Evolutionary conservation across 2,797 vertebrate genomes (phyloP).

Genomic region (Adrianichthys oophorus): DNA sequence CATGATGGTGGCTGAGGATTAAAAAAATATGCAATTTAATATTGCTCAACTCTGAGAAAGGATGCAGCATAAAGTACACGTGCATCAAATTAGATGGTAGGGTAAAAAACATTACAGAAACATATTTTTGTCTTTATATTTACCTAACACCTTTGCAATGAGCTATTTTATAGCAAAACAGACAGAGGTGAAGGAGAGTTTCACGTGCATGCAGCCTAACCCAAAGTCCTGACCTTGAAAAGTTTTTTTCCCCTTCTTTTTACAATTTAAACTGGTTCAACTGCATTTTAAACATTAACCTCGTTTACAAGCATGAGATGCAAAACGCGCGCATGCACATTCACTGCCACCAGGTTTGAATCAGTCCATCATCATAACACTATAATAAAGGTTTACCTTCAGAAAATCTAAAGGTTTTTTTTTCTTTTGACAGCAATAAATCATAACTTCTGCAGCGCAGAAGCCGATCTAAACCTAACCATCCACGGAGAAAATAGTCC

Average conservation of each 20-base stretch:
- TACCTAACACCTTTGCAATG: too few species aligned
- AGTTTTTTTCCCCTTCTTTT: background rate
- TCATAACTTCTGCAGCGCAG: background rate
- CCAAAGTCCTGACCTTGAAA: slow-evolving; percentile 2
- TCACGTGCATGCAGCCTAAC: too few species aligned
- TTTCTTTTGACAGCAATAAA: background rate
- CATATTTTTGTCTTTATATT: slow-evolving; percentile 23
- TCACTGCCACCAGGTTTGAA: too few species aligned
- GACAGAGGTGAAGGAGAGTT: background rate
- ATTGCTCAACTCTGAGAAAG: slow-evolving; percentile 33
- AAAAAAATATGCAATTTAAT: slow-evolving; percentile 35
- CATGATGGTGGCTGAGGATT: background rate
- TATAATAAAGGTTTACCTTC: too few species aligned
- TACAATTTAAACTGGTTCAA: background rate
- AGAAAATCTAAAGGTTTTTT: background rate
- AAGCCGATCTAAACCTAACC: background rate
- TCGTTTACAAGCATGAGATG: background rate
- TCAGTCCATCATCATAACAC: too few species aligned
- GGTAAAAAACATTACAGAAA: slow-evolving; percentile 34
- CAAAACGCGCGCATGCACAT: background rate
- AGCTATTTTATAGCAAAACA: background rate
- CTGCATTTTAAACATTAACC: background rate
- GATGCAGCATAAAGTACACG: slow-evolving; percentile 48
- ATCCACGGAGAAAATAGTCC: slow-evolving; percentile 12
- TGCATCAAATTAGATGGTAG: slow-evolving; percentile 27